phyloP scores from a whole-genome alignment of 2,888 invertebrate genomes.

The Aphelenchoides bicaudatus region DNA sequence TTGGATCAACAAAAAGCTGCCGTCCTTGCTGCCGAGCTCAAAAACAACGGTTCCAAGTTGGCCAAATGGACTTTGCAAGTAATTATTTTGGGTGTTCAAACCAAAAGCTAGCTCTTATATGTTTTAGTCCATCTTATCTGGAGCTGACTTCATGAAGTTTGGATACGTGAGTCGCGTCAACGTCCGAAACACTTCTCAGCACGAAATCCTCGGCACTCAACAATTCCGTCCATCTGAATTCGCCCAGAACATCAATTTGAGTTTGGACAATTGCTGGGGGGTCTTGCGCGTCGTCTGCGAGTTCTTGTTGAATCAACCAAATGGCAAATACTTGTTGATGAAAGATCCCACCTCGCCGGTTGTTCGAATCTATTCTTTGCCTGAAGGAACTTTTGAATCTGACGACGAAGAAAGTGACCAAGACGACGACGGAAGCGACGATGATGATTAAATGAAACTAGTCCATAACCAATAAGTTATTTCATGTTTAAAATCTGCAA shows the following conservation, averaged over 20 bases:
- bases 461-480: conserved; percentile 6
- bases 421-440: conserved; percentile 67
- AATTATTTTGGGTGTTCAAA: conserved; percentile 88
- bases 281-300: conserved; percentile 93
- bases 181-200: conserved; percentile 84
- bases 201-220: conserved; percentile 69
- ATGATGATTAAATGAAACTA: conserved; percentile 28
- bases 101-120: conserved; percentile 83
- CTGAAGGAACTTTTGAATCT: conserved; percentile 95
- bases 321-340: conserved; percentile 55
- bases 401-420: conserved; percentile 87
- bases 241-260: conserved; percentile 88
- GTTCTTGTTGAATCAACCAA: conserved; percentile 50
- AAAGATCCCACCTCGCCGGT: conserved; percentile 69
- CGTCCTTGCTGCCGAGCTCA: conserved; percentile 91
- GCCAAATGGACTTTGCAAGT: conserved; percentile 95
- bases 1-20: conserved; percentile 95
- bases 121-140: too few relatives aligned
- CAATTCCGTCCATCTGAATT: conserved; percentile 98
- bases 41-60: conserved; percentile 98
- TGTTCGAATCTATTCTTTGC: conserved; percentile 93
- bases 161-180: conserved; percentile 90
- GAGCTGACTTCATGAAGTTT: too few relatives aligned
- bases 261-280: conserved; percentile 98
- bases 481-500: too few relatives aligned